Evolutionary conservation across 2,113 vertebrate genomes (phyloP), one percentile per base, ranked within the genome.

Genomic region (Bubo blakistoni): DNA sequence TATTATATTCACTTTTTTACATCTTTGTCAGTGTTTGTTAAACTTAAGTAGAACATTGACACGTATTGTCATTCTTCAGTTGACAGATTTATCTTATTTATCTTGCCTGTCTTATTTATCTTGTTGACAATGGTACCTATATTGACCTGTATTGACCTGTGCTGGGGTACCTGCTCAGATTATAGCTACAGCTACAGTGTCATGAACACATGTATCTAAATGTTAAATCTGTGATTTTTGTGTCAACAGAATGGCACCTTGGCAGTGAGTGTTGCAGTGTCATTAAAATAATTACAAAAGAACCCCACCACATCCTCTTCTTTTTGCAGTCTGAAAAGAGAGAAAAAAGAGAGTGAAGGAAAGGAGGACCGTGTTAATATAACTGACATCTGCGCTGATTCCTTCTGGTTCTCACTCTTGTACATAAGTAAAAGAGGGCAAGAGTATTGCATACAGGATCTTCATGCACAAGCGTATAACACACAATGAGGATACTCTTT

Each of bases 261-360:
- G 10, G 16, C 24, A 81, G 13, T 17, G 14, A 82, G 16, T 44
- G 22, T 5, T 73, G 24, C 10, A 14, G 24, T 80, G 36, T 27
- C 38, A 57, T 38, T 63, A 73, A 78, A 73, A 46, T 30, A 81
- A 32, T 10, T 55, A 18, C 4, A 49, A 44, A 65, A 44, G 25
- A 16, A 21, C 0, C n/a, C 13, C 11, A 55, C 7, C 19, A 46
- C 16, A 38, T 6, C 2, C 8, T 38, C 11, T 5, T 38, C 14
- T 36, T 69, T 36, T 57, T 29, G 6, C 19, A 26, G 4, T 51
- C 24, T 65, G 49, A 51, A 62, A 42, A 70, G 27, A 63, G 8
- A 42, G 3, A 19, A 51, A 38, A 54, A 25, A 51, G 13, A 57
- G 13, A 51, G 7, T 4, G 4, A 55, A 8, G 47, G 27, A 51